These are phyloP conservation scores for Lumbricus terrestris DNA, from an alignment of 2,888 invertebrate species.

Conservation along the genomic window DNA sequence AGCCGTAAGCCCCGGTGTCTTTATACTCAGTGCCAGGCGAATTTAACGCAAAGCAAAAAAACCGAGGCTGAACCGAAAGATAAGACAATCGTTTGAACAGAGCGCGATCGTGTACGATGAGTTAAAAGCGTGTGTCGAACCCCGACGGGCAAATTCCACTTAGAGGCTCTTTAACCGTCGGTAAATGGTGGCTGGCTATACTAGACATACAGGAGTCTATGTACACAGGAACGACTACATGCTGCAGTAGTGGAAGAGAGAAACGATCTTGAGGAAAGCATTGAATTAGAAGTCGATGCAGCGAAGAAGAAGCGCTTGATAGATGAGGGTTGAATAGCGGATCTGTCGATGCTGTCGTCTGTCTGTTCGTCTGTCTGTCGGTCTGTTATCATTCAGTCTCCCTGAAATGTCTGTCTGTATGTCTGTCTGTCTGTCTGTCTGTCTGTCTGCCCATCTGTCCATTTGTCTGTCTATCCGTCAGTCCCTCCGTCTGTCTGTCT, in stretches of 20 bases:
- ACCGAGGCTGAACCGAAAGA: too few species aligned
- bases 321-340: background rate
- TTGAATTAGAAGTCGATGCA: too few species aligned
- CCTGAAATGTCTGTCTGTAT: too few species aligned
- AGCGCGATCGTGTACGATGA: background rate
- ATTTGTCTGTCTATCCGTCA: too few species aligned
- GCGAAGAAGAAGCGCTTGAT: background rate
- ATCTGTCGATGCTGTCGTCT: background rate
- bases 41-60: background rate
- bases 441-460: too few species aligned
- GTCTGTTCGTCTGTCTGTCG: too few species aligned
- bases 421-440: too few species aligned
- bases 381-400: too few species aligned
- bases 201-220: background rate
- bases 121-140: background rate
- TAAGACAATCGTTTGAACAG: background rate
- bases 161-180: background rate
- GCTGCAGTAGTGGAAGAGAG: background rate
- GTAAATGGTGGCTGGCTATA: background rate
- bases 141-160: background rate
- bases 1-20: background rate
- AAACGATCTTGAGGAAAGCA: too few species aligned
- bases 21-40: background rate
- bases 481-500: too few species aligned
- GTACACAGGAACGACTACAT: too few species aligned